Conservation (phyloP, 2,113 vertebrate genomes). For the Gnathonemus longibarbis region DNA sequence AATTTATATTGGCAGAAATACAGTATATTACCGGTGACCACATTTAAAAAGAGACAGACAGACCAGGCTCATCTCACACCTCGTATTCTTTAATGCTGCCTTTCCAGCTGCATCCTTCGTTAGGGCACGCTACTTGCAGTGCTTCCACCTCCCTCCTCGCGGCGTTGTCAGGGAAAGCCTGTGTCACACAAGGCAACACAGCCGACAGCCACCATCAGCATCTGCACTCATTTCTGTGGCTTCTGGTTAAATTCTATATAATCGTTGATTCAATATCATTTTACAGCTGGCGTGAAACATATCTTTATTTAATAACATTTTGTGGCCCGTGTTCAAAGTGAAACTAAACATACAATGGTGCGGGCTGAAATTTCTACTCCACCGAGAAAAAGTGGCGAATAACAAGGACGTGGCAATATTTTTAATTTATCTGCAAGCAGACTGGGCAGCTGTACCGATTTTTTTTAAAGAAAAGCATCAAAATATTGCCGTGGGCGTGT, state of each 20-base stretch:
- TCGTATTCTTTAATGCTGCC: slow-evolving; percentile 92
- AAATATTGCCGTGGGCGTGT: not conserved
- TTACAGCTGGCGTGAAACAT: not conserved
- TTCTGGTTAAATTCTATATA: not conserved
- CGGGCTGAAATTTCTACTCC: not conserved
- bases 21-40: not conserved
- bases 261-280: not conserved
- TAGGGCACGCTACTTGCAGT: slow-evolving; percentile 77
- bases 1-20: not conserved
- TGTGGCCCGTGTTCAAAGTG: not conserved
- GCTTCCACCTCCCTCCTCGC: slow-evolving; percentile 89
- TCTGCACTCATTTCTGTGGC: not conserved
- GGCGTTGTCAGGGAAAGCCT: slow-evolving; percentile 95
- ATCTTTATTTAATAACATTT: not conserved
- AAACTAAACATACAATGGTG: not conserved
- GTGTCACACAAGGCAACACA: not conserved
- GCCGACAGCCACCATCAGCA: not conserved
- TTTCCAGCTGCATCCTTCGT: slow-evolving; percentile 80
- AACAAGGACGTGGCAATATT: not conserved
- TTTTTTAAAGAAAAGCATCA: not conserved
- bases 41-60: not conserved
- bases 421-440: not conserved
- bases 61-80: slow-evolving; percentile 52
- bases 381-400: not conserved
- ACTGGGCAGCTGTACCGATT: not conserved